Evolutionary conservation across 1,140 invertebrate species (phyloP).

Genomic region (Pissodes strobi): DNA sequence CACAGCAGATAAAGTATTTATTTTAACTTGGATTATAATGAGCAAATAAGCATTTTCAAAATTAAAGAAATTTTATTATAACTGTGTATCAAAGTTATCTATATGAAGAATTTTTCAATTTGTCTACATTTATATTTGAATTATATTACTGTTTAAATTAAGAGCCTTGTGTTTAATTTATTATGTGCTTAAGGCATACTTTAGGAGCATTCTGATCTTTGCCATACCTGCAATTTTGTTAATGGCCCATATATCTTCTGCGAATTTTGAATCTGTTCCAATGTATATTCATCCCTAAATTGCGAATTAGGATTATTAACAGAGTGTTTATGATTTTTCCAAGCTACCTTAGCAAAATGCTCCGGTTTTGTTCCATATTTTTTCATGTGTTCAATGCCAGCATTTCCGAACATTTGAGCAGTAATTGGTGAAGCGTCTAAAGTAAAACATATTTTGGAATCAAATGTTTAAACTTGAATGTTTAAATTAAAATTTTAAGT

Average conservation of each 20-base stretch:
- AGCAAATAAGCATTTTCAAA: too few species aligned
- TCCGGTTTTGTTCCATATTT: slow-evolving; percentile 92
- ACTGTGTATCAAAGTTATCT: too few species aligned
- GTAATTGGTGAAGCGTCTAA: slow-evolving; percentile 75
- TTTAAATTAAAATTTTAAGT: too few species aligned
- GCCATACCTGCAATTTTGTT: slow-evolving; percentile 86
- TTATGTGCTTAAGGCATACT: too few species aligned
- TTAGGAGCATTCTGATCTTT: too few species aligned
- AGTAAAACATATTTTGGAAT: not conserved
- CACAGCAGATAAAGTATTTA: too few species aligned
- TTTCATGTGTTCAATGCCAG: slow-evolving; percentile 95
- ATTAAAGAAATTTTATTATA: too few species aligned
- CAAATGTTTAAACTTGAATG: not conserved
- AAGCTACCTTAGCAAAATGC: slow-evolving; percentile 96
- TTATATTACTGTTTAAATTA: too few species aligned
- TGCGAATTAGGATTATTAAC: slow-evolving; percentile 95
- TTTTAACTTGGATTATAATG: too few species aligned
- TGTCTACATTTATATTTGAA: too few species aligned
- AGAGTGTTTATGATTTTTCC: slow-evolving; percentile 97
- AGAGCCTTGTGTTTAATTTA: too few species aligned
- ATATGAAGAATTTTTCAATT: too few species aligned
- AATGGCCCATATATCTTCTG: slow-evolving; percentile 85
- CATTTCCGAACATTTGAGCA: slow-evolving; percentile 97
- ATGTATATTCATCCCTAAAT: slow-evolving; percentile 84
- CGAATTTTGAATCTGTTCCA: slow-evolving; percentile 88